phyloP scores from a whole-genome alignment of 2,888 invertebrate genomes.

The Stenichneumon culpator region DNA sequence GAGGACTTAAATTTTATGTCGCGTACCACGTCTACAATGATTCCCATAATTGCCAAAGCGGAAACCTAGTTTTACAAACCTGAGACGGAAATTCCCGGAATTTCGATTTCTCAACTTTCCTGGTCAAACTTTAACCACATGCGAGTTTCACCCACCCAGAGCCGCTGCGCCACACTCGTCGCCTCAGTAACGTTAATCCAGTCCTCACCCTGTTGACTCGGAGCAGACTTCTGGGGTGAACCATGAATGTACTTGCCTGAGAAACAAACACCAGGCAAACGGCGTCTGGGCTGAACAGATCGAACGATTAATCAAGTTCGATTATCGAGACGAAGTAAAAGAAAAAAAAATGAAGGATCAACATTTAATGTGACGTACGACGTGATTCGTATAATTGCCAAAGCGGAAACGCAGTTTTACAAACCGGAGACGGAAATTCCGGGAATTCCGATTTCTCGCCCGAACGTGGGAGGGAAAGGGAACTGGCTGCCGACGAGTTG shows the following conservation, averaged over 20 bases:
- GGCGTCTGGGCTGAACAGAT: not conserved
- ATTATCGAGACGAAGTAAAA: not conserved
- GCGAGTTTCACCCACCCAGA: no score
- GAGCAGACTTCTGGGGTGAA: no score
- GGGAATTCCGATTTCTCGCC: slow-evolving; percentile 47
- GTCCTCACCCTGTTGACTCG: no score
- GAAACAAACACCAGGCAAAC: not conserved
- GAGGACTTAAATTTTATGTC: not conserved
- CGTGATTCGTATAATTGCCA: slow-evolving; percentile 27
- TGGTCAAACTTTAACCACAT: no score
- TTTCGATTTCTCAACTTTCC: slow-evolving; percentile 32
- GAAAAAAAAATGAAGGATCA: not conserved
- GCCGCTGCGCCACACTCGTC: no score
- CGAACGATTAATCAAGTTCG: not conserved
- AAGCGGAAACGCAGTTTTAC: slow-evolving; percentile 26
- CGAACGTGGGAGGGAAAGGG: not conserved
- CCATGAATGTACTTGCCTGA: not conserved
- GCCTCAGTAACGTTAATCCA: no score
- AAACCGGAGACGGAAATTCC: slow-evolving; percentile 43
- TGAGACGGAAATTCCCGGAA: slow-evolving; percentile 44
- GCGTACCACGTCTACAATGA: slow-evolving; percentile 4
- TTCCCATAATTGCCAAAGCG: slow-evolving; percentile 32
- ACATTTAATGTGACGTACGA: not conserved
- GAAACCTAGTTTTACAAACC: slow-evolving; percentile 28
- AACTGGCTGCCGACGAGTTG: not conserved